These are phyloP conservation scores for Drosophila seclusa DNA, from an alignment of 2,888 invertebrate species.

Conservation along the genomic window DNA sequence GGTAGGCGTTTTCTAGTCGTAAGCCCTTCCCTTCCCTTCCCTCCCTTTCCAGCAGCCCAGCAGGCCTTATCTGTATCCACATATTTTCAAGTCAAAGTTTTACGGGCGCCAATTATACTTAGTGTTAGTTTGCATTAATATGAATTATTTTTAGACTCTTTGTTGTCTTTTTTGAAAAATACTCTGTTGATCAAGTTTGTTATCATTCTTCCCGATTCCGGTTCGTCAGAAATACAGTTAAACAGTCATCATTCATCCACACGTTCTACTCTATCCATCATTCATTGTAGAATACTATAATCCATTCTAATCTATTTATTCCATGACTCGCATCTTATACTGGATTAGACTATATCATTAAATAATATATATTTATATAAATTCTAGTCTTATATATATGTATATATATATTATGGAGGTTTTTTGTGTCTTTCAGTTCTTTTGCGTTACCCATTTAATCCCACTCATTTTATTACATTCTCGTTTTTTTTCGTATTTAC, in stretches of 20 bases:
- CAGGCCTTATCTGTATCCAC: not conserved
- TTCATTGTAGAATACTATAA: not conserved
- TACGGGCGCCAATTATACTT: not conserved
- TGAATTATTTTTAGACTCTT: not conserved
- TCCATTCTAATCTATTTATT: not conserved
- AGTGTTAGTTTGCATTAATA: not conserved
- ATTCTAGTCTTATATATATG: not conserved
- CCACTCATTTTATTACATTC: not conserved
- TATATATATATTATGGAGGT: not conserved
- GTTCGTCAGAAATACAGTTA: not conserved
- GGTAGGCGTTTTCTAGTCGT: not conserved
- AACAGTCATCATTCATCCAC: not conserved
- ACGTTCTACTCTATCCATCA: not conserved
- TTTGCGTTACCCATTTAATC: not conserved
- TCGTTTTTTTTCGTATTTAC: not conserved
- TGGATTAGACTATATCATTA: not conserved
- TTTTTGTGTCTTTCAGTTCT: not conserved
- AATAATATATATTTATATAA: not conserved
- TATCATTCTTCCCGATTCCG: not conserved
- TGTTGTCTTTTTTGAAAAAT: not conserved
- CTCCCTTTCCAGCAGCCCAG: not conserved
- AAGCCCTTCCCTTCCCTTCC: not conserved
- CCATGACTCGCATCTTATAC: not conserved
- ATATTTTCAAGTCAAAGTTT: not conserved
- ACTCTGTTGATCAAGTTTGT: not conserved